Base-by-base conservation (phyloP, 2,797 vertebrate genomes). In the Lacerta viridis region DNA sequence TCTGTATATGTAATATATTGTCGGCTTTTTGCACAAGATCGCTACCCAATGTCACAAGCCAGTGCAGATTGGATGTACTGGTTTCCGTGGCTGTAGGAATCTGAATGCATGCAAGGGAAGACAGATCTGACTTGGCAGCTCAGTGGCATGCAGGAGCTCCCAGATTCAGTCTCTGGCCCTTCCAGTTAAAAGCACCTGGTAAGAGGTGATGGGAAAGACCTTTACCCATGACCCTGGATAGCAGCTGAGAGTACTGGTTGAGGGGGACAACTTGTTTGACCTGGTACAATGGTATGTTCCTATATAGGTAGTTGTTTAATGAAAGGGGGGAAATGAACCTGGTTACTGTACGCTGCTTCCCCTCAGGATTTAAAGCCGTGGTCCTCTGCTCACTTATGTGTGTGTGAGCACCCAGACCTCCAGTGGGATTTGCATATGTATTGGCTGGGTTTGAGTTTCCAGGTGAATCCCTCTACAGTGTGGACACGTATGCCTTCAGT, bases 1-100 rank as follows among this genome's bases (percentile, higher is more conserved):
- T 90, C 91, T 87, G 78, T 27, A 86, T 88, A 91, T 94, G 91
- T 90, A 91, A 61, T 2, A 5, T 80, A 41, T 69, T 0, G 0
- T 83, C 5, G 0, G 86, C 8, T 89, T 18, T 80, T 89, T 78
- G 55, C 43, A 86, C 23, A 18, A 91, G 69, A 3, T 18, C 71
- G 84, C 1, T 0, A 10, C 39, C 92, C 43, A 72, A 71, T 68
- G 29, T 43, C 75, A 46, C 71, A 77, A 90, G 69, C 43, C 8
- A n/a, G 4, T 46, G 59, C 7, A 77, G 27, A 66, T 8, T 27
- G 66, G 41, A 80, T 69, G 80, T 68, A 41, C 0, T 83, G 83
- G 25, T 69, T 86, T 33, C 5, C 71, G 84, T 29, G 5, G 29
- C 17, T 13, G 25, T 68, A 15, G n/a, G 29, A n/a, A n/a, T 68